Evolutionary conservation across 2,888 invertebrate genomes (phyloP), one percentile per base, ranked within the genome.

Genomic region (Pyrrhia umbra): DNA sequence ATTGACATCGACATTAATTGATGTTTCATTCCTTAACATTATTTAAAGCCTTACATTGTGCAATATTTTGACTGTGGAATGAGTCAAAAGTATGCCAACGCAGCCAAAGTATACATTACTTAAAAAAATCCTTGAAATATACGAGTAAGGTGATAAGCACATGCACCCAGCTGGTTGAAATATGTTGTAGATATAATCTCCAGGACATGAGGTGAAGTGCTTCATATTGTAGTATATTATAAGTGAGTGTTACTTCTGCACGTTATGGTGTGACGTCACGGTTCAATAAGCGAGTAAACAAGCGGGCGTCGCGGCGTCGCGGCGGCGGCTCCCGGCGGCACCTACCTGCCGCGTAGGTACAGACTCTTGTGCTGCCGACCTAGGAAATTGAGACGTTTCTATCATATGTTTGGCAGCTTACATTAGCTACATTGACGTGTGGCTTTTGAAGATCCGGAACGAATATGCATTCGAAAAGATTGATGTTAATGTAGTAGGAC

Each of bases 231-330:
- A 23, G 0, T 0, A 60, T 5, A 2, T 1, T 20, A 10, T 34
- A 13, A 5, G 23, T 16, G 5, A 51, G 13, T 68, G 18, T 52
- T 20, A 54, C 70, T 75, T 72, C 70, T 72, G 70, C 9, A 6
- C 6, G 1, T 6, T n/a, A 15, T 15, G n/a, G 6, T 18, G 10
- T 4, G 6, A 18, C 57, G 50, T 15, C 9, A 25, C 46, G 16
- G 57, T 58, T 72, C 57, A 58, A 75, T 75, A 72, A 46, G 50
- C 42, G 18, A 18, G 75, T 69, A 58, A 63, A 69, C 76, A 75
- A 37, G 0, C 47, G 20, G 56, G 71, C 75, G 70, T 62, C 70
- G 47, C 68, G 69, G 3, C 52, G 70, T 8, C 71, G 75, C 40
- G 56, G n/a, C 68, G 59, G 0, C 52, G 47, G 16, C 9, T n/a